Conservation (phyloP, 64 coral and sea anemone genomes). For the Orbicella faveolata region DNA sequence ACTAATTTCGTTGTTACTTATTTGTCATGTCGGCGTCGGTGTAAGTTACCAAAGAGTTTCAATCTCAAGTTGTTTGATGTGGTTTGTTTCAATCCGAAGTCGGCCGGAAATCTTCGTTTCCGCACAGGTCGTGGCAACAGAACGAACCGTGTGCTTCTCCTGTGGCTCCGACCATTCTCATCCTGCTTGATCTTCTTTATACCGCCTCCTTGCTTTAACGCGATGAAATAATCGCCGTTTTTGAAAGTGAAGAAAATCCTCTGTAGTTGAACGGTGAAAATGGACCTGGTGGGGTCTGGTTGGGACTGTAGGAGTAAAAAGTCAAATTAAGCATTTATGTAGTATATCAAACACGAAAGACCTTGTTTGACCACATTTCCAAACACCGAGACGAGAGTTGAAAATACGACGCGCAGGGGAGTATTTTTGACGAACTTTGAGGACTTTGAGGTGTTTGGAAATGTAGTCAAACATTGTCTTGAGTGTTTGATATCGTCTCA, state of each 20-base stretch:
- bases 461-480: no score
- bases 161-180: neutral
- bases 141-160: neutral
- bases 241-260: constrained; percentile 16
- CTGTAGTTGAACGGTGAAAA: neutral
- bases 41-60: neutral
- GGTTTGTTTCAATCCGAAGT: neutral
- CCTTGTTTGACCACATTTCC: no score
- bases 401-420: no score
- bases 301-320: neutral
- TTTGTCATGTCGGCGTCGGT: neutral
- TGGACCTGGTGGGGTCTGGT: neutral
- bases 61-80: neutral
- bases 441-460: no score
- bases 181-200: neutral
- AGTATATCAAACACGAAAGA: no score
- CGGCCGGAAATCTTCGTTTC: constrained; percentile 14
- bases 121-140: neutral
- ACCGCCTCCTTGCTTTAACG: neutral
- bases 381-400: no score
- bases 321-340: neutral
- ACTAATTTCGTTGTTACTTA: neutral
- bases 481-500: no score
- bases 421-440: no score
- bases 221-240: constrained; percentile 15